Percentiles rank a stretch among this genome's conserved stretches.
phyloP scores from a whole-genome alignment of 1,140 invertebrate genomes.

The Apocrypta bakeri region DNA sequence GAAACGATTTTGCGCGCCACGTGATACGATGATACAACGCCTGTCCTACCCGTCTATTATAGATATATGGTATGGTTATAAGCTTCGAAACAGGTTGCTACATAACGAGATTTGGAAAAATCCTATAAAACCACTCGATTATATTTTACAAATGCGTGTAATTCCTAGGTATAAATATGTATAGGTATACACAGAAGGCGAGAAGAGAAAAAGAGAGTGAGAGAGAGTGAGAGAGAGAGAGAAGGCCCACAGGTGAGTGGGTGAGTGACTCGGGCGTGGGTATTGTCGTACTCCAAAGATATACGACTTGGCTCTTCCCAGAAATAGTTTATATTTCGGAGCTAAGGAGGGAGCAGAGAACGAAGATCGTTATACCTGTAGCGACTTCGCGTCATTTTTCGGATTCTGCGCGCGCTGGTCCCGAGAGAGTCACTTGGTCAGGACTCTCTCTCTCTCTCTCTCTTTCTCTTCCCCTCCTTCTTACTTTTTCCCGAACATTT shows the following conservation, averaged over 20 bases:
- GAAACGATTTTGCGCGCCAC: no score
- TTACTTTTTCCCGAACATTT: slow-evolving; percentile 36
- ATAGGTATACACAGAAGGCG: no score
- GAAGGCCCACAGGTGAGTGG: slow-evolving; percentile 67
- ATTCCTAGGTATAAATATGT: not conserved
- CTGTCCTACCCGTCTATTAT: no score
- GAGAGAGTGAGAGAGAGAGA: not conserved
- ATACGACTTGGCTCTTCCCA: slow-evolving; percentile 70
- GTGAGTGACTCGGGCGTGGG: slow-evolving; percentile 65
- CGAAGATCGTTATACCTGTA: slow-evolving; percentile 63
- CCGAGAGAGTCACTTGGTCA: slow-evolving; percentile 63
- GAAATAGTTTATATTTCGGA: slow-evolving; percentile 73
- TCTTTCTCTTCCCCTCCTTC: no score
- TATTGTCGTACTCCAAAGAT: slow-evolving; percentile 71
- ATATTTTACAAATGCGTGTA: slow-evolving; percentile 26
- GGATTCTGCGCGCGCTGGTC: slow-evolving; percentile 55
- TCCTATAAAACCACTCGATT: slow-evolving; percentile 8
- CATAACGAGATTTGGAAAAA: slow-evolving; percentile 27
- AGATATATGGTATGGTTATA: no score
- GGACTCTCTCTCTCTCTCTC: slow-evolving; percentile 46
- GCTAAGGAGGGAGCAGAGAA: slow-evolving; percentile 19
- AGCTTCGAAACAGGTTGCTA: not conserved
- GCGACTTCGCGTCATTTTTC: slow-evolving; percentile 60
- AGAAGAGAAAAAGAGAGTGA: not conserved
- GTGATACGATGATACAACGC: no score